Conservation (phyloP, 2,888 invertebrate species). For the Limenitis camilla region DNA sequence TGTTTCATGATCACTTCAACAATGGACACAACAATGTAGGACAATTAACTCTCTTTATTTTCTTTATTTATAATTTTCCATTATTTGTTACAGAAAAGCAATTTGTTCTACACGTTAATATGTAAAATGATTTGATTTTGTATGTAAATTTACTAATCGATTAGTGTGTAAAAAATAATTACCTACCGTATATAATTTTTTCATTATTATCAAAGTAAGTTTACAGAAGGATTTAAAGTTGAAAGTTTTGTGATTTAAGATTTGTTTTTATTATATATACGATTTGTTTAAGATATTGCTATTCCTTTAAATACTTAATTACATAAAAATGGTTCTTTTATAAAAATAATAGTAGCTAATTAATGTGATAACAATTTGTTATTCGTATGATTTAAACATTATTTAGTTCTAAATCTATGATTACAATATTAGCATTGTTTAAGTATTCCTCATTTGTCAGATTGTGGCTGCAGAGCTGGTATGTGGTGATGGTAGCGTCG, state of each 20-base stretch:
- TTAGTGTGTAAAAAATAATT: no score
- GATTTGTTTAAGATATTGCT: no score
- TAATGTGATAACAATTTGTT: neutral
- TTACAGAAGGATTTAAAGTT: no score
- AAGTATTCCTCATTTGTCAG: conserved; percentile 23
- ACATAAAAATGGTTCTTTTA: no score
- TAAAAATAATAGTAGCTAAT: neutral
- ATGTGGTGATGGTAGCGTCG: conserved; percentile 54
- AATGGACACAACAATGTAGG: no score
- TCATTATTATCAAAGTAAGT: no score
- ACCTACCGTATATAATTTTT: no score
- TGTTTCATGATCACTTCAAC: neutral
- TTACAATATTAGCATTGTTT: neutral
- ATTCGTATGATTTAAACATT: neutral
- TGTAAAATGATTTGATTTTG: no score
- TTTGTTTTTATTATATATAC: no score
- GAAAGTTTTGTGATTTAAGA: no score
- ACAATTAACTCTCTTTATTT: neutral
- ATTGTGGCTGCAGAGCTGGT: conserved; percentile 52
- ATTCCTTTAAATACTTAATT: no score
- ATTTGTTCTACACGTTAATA: conserved; percentile 11
- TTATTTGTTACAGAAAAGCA: neutral
- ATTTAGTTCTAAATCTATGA: neutral
- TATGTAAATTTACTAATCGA: no score
- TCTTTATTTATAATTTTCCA: neutral